A percentile compares a stretch with the other conserved stretches of the same genome.
These are phyloP conservation scores for Stichopus horrens DNA, from an alignment of 53 echinoderm and acorn worm genomes.

Conservation along the genomic window DNA sequence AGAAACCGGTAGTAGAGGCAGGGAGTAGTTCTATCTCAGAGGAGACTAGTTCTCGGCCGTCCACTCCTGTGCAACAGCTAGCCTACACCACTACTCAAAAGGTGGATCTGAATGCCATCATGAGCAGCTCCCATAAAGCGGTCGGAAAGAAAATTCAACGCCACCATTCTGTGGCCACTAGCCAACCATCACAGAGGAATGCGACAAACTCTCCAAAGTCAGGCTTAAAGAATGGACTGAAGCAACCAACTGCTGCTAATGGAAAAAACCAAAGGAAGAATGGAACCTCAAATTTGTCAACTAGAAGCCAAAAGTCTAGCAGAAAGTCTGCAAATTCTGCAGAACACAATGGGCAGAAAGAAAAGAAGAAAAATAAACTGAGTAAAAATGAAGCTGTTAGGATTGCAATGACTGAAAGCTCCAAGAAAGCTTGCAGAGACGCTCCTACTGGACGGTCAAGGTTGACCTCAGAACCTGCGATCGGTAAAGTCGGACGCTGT, in stretches of 20 bases:
- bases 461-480: conserved; percentile 30
- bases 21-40: not conserved
- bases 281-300: not conserved
- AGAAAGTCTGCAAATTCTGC: not conserved
- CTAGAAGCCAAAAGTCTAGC: not conserved
- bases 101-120: conserved; percentile 65
- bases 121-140: conserved; percentile 39
- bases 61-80: conserved; percentile 65
- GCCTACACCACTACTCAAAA: conserved; percentile 78
- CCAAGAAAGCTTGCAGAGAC: not conserved
- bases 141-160: not conserved
- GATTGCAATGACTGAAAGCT: conserved; percentile 41
- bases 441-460: conserved; percentile 1
- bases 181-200: conserved; percentile 28
- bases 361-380: not conserved
- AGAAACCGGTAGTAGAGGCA: not conserved
- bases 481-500: conserved; percentile 27
- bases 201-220: not conserved
- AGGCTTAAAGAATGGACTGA: conserved; percentile 13
- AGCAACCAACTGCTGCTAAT: not conserved
- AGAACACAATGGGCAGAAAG: conserved; percentile 1
- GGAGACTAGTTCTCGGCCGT: not conserved
- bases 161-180: conserved; percentile 40
- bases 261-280: conserved; percentile 3
- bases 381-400: conserved; percentile 34